Conservation (phyloP, 2,797 vertebrate species). For the Antennarius maculatus region DNA sequence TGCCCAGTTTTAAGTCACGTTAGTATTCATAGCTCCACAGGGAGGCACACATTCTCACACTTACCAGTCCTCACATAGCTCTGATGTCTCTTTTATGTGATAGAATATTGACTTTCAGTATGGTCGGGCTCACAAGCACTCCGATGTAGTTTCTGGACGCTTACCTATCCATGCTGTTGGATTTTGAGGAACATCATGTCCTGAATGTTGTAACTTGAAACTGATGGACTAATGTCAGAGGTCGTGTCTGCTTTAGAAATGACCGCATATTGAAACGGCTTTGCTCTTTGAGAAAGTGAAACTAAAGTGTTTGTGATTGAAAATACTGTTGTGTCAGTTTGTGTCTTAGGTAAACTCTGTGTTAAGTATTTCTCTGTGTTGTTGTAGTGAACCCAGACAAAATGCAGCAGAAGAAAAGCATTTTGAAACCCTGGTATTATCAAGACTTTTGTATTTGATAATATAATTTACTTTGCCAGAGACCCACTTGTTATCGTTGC, state of each 20-base stretch:
- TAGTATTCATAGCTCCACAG: constrained; percentile 52
- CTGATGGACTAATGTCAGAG: constrained; percentile 8
- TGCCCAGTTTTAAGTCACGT: constrained; percentile 42
- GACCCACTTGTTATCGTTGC: constrained; percentile 59
- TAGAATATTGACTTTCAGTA: constrained; percentile 54
- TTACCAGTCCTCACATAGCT: constrained; percentile 54
- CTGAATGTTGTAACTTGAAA: constrained; percentile 18
- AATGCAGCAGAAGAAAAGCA: constrained; percentile 19
- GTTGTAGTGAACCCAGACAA: constrained; percentile 47
- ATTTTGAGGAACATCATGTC: constrained; percentile 30
- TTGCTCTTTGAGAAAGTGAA: constrained; percentile 13
- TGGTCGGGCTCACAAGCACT: constrained; percentile 32
- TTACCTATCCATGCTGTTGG: not conserved
- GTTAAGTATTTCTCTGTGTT: constrained; percentile 30
- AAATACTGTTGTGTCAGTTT: too few species aligned
- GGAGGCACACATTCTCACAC: constrained; percentile 56
- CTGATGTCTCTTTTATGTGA: constrained; percentile 53
- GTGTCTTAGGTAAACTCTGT: not conserved
- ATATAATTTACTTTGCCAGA: constrained; percentile 67
- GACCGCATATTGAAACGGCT: not conserved
- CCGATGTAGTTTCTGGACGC: constrained; percentile 26
- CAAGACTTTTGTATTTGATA: constrained; percentile 58
- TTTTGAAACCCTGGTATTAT: constrained; percentile 32
- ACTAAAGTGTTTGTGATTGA: not conserved
- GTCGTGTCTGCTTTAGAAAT: not conserved